phyloP scores from a whole-genome alignment of 2,797 vertebrate species.

The Hirundo rustica region DNA sequence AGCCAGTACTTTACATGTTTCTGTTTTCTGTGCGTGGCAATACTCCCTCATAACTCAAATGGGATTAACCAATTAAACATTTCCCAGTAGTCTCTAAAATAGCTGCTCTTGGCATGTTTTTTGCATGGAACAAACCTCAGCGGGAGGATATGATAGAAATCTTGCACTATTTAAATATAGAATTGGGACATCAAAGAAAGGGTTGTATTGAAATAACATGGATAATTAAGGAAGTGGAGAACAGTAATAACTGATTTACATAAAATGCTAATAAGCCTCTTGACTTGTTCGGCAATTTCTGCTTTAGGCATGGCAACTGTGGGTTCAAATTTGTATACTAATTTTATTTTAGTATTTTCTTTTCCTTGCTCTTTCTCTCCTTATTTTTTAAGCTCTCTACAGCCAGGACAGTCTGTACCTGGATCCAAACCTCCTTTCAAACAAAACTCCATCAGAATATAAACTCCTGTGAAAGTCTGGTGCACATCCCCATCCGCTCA shows the following conservation, averaged over 20 bases:
- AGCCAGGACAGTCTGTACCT: conserved; percentile 1
- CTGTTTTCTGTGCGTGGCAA: conserved; percentile 82
- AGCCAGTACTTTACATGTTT: conserved; percentile 80
- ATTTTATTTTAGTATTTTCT: conserved; percentile 75
- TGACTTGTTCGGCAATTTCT: conserved; percentile 88
- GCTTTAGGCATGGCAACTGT: conserved; percentile 77
- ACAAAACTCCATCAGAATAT: background rate
- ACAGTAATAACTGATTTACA: conserved; percentile 98
- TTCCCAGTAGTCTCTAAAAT: conserved; percentile 91
- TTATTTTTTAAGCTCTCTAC: conserved; percentile 33
- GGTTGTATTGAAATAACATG: conserved; percentile 97
- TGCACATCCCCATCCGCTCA: background rate
- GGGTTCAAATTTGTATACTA: conserved; percentile 79
- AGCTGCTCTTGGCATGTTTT: conserved; percentile 96
- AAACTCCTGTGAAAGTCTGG: background rate
- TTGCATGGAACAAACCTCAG: conserved; percentile 94
- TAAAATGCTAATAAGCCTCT: conserved; percentile 99
- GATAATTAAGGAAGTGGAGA: conserved; percentile 99
- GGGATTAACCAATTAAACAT: conserved; percentile 90
- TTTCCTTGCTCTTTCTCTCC: background rate
- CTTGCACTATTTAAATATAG: conserved; percentile 98
- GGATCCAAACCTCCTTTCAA: background rate
- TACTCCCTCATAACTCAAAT: conserved; percentile 85
- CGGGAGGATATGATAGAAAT: conserved; percentile 91
- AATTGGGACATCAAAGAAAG: conserved; percentile 98